These are phyloP conservation scores for Linepithema humile DNA, from an alignment of 1,140 invertebrate genomes.

Conservation along the genomic window DNA sequence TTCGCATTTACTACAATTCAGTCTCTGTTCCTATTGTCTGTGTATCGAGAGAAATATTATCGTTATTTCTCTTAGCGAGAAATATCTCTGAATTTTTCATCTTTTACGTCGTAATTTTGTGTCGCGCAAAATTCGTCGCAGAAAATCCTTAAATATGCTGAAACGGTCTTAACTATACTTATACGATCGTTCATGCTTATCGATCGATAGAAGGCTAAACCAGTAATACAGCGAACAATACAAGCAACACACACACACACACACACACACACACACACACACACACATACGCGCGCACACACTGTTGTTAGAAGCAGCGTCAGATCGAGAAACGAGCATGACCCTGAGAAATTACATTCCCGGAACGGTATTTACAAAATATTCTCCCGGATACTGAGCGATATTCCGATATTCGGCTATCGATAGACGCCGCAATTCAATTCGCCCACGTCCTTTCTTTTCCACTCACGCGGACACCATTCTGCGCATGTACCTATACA, in stretches of 20 bases:
- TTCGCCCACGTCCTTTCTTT: background rate
- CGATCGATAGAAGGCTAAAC: conserved; percentile 30
- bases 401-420: background rate
- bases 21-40: too few species aligned
- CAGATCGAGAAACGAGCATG: background rate
- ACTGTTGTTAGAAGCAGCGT: conserved; percentile 8
- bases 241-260: background rate
- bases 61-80: too few species aligned
- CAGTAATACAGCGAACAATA: conserved; percentile 30
- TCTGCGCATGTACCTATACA: background rate
- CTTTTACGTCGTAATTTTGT: too few species aligned
- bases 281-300: too few species aligned
- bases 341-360: conserved; percentile 18
- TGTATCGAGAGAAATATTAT: too few species aligned
- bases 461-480: background rate
- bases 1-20: too few species aligned
- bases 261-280: too few species aligned
- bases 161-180: too few species aligned
- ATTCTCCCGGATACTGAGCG: background rate
- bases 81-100: too few species aligned
- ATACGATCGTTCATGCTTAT: conserved; percentile 16
- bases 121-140: too few species aligned
- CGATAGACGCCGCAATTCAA: background rate
- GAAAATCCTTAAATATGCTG: too few species aligned
- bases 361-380: background rate